Percentiles rank a stretch among this genome's conserved stretches.
Conservation (phyloP, 1,140 invertebrate species). For the Zaprionus inermis region DNA sequence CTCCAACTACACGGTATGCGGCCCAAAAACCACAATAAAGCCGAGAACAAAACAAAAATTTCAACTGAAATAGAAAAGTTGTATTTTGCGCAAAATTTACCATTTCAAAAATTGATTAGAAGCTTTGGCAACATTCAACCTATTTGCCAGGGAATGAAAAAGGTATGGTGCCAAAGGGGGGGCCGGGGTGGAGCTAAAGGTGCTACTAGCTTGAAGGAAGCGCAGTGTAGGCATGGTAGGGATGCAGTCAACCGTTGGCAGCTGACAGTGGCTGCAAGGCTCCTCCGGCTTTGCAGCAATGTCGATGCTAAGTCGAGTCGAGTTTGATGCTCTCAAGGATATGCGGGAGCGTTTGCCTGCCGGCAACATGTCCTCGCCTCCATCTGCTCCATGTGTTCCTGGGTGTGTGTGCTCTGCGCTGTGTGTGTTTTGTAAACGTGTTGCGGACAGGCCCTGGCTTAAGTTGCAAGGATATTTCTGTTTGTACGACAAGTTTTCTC, state of each 20-base stretch:
- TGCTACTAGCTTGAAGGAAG: background rate
- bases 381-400: constrained; percentile 10
- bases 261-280: constrained; percentile 33
- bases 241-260: constrained; percentile 31
- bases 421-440: constrained; percentile 59
- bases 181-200: background rate
- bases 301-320: constrained; percentile 33
- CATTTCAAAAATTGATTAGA: constrained; percentile 79
- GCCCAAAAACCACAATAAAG: constrained; percentile 29
- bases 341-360: constrained; percentile 54
- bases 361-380: constrained; percentile 46
- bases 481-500: constrained; percentile 67
- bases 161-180: background rate
- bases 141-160: constrained; percentile 35
- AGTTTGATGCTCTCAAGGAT: constrained; percentile 43
- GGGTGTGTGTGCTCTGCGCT: constrained; percentile 50
- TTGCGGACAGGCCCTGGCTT: constrained; percentile 75
- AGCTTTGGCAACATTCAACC: constrained; percentile 64
- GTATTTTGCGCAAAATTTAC: constrained; percentile 49
- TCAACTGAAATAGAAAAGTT: constrained; percentile 62
- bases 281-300: constrained; percentile 22
- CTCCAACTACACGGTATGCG: background rate
- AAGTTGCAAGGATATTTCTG: constrained; percentile 77
- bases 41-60: constrained; percentile 33
- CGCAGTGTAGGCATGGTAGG: constrained; percentile 3